A percentile compares a stretch with the other conserved stretches of the same genome.
Conservation (phyloP, 2,888 invertebrate genomes). For the Urechis unicinctus region DNA sequence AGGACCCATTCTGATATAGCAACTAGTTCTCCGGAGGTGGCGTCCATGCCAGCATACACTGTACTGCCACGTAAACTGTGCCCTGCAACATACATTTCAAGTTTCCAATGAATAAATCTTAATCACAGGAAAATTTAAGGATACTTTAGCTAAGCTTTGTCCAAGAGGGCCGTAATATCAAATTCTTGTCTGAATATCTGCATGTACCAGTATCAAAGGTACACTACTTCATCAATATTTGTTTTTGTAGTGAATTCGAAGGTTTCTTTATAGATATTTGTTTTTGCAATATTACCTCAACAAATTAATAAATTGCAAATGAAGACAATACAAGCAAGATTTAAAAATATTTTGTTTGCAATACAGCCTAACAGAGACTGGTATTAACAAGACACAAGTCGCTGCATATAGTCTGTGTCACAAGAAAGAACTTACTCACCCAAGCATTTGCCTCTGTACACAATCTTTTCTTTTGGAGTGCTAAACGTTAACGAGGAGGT, state of each 20-base stretch:
- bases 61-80: slow-evolving; percentile 57
- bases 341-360: too few relatives aligned
- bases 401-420: background rate
- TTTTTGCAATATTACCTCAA: too few relatives aligned
- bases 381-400: background rate
- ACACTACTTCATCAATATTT: too few relatives aligned
- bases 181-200: background rate
- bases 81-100: slow-evolving; percentile 6
- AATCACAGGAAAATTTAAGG: too few relatives aligned
- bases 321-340: too few relatives aligned
- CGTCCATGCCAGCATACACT: slow-evolving; percentile 71
- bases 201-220: too few relatives aligned
- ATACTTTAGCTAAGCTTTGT: too few relatives aligned
- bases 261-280: too few relatives aligned
- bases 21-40: slow-evolving; percentile 57
- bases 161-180: background rate
- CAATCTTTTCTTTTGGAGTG: slow-evolving; percentile 56
- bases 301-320: too few relatives aligned
- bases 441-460: slow-evolving; percentile 71
- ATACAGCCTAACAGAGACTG: too few relatives aligned
- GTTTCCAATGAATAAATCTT: too few relatives aligned
- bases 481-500: slow-evolving; percentile 30
- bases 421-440: slow-evolving; percentile 52
- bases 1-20: slow-evolving; percentile 70
- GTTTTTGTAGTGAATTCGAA: too few relatives aligned